Conservation (phyloP, 1,140 invertebrate genomes). For the Drosophila murphyi region DNA sequence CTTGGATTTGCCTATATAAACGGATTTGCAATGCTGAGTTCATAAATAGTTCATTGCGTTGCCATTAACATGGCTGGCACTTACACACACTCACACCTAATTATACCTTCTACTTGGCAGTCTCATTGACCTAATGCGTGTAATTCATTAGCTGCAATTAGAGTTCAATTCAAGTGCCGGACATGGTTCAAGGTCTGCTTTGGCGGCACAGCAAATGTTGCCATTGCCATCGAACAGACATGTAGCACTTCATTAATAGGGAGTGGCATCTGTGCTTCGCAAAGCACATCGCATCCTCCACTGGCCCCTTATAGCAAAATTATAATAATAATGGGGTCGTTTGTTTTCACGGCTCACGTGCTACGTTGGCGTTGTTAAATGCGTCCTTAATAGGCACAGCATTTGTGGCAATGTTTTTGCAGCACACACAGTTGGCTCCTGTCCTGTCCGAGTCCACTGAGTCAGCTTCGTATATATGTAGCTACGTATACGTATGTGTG, state of each 20-base stretch:
- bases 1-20: background rate
- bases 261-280: conserved; percentile 13
- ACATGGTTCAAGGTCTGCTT: conserved; percentile 55
- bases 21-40: background rate
- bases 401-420: conserved; percentile 63
- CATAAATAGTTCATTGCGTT: conserved; percentile 65
- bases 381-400: conserved; percentile 67
- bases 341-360: conserved; percentile 72
- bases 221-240: conserved; percentile 23
- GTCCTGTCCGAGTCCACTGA: background rate
- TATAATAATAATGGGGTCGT: conserved; percentile 73
- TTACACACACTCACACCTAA: conserved; percentile 25
- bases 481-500: background rate
- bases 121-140: conserved; percentile 70
- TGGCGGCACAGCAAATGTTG: conserved; percentile 27
- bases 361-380: conserved; percentile 59
- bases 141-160: conserved; percentile 76
- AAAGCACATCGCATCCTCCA: background rate
- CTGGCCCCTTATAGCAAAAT: conserved; percentile 1
- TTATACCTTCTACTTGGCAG: conserved; percentile 11
- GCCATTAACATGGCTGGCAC: conserved; percentile 50
- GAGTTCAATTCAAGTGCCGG: conserved; percentile 65
- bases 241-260: conserved; percentile 70
- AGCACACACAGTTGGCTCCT: conserved; percentile 10
- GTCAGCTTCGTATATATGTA: background rate